Percentiles rank a stretch among this genome's conserved stretches.
These are phyloP conservation scores for Heliangelus exortis DNA, from an alignment of 2,797 vertebrate species.

Conservation along the genomic window DNA sequence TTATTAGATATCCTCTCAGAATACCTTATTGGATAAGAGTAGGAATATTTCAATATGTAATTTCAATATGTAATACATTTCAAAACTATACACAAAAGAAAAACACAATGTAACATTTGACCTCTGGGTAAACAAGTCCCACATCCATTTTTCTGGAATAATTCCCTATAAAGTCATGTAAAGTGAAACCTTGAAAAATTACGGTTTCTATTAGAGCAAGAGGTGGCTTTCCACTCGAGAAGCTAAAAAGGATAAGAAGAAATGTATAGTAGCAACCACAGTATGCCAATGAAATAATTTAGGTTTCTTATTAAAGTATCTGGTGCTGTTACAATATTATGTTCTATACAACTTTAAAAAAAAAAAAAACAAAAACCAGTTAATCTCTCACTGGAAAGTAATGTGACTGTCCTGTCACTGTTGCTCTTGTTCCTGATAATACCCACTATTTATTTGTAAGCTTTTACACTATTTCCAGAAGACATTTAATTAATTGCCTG, in stretches of 20 bases:
- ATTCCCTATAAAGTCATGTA: neutral
- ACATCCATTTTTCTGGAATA: neutral
- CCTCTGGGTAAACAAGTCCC: neutral
- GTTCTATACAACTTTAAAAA: neutral
- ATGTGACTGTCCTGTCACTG: neutral
- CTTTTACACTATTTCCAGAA: conserved; percentile 30
- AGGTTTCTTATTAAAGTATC: neutral
- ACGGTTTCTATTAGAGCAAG: neutral
- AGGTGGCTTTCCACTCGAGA: neutral
- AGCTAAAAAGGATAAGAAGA: neutral
- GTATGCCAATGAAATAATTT: neutral
- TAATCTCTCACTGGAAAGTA: conserved; percentile 15
- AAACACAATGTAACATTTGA: neutral
- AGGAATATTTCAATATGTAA: neutral
- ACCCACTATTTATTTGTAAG: conserved; percentile 44
- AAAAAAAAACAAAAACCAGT: neutral
- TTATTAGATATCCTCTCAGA: neutral
- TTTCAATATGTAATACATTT: neutral
- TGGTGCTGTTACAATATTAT: neutral
- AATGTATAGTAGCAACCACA: neutral
- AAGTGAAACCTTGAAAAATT: neutral
- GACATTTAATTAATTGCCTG: conserved; percentile 55
- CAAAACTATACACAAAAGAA: neutral
- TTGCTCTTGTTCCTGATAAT: conserved; percentile 30
- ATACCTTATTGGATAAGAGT: neutral